phyloP scores from a whole-genome alignment of 2,113 vertebrate species.

The Lanius collurio region DNA sequence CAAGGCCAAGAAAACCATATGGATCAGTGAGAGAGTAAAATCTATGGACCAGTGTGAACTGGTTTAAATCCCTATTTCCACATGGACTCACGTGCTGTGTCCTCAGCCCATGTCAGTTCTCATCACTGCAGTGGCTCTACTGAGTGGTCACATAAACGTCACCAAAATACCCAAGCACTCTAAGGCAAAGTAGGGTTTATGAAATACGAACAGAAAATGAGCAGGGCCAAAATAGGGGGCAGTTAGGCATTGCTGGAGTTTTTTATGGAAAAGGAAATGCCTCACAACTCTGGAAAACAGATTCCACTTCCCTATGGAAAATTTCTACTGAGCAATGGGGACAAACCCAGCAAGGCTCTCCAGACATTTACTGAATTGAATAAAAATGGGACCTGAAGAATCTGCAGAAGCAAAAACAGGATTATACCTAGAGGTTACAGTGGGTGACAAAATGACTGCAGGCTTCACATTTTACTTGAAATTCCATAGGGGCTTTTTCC shows the following conservation, averaged over 20 bases:
- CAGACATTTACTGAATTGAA: not conserved
- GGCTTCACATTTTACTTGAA: not conserved
- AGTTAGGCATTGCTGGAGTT: accelerated
- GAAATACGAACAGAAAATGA: not conserved
- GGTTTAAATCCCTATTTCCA: not conserved
- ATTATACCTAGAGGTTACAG: not conserved
- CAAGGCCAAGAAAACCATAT: not conserved
- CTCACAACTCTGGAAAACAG: not conserved
- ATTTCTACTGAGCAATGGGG: not conserved
- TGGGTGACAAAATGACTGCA: accelerated
- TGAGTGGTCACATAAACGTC: not conserved
- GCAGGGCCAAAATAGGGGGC: not conserved
- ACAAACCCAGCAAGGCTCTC: not conserved
- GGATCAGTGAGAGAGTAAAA: not conserved
- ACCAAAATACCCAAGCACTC: not conserved
- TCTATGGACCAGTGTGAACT: not conserved
- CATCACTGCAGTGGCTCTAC: not conserved
- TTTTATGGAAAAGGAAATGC: not conserved
- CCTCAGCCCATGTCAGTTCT: not conserved
- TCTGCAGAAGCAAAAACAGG: not conserved
- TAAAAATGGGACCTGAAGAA: not conserved
- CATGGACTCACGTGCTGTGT: accelerated
- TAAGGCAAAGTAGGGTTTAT: not conserved
- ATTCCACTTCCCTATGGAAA: not conserved
- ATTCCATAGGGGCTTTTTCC: accelerated